These are phyloP conservation scores for Scaptomyza reducta DNA, from an alignment of 2,888 invertebrate species.

Conservation along the genomic window DNA sequence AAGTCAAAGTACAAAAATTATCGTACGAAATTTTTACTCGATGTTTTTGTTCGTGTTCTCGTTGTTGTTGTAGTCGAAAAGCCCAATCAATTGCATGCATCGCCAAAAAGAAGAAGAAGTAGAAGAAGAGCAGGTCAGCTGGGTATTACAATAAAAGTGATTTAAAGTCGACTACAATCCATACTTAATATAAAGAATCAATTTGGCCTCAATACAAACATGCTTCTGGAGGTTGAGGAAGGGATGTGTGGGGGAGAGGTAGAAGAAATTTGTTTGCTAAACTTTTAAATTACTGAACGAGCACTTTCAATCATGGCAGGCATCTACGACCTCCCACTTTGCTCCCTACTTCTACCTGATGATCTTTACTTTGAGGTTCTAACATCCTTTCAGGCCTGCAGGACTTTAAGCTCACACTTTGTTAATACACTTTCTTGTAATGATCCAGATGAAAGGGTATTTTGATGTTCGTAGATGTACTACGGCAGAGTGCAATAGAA, in stretches of 20 bases:
- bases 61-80: conserved; percentile 43
- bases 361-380: conserved; percentile 38
- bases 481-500: too few relatives aligned
- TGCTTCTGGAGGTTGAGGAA: neutral
- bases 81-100: conserved; percentile 74
- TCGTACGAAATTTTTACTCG: conserved; percentile 48
- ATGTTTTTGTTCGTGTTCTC: neutral
- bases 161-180: conserved; percentile 62
- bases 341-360: conserved; percentile 17
- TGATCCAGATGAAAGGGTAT: neutral
- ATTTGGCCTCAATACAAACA: conserved; percentile 55
- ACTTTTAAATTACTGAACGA: conserved; percentile 75
- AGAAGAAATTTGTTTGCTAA: conserved; percentile 33
- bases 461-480: too few relatives aligned
- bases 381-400: conserved; percentile 58
- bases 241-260: neutral
- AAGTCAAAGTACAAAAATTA: conserved; percentile 50
- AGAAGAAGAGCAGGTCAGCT: conserved; percentile 29
- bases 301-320: conserved; percentile 70
- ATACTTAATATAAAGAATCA: conserved; percentile 67
- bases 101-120: conserved; percentile 16
- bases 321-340: conserved; percentile 8
- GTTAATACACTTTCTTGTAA: neutral
- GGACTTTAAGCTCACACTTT: conserved; percentile 35
- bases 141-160: conserved; percentile 62